Evolutionary conservation across 2,888 invertebrate species (phyloP).

Genomic region (Zootermopsis nevadensis): DNA sequence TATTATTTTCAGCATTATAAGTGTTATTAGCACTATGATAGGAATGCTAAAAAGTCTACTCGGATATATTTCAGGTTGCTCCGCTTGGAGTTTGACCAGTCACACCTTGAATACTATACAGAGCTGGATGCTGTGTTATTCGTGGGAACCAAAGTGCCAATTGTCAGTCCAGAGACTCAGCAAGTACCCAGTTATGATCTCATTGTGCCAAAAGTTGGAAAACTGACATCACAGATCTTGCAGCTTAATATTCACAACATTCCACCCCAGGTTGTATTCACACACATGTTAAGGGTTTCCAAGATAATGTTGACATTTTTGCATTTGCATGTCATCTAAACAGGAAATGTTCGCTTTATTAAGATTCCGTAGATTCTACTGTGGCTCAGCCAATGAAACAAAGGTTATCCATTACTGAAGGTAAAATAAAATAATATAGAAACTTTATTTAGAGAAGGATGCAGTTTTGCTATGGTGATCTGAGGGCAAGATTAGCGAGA

Average conservation of each 20-base stretch:
- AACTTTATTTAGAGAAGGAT: too few relatives aligned
- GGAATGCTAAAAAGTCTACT: not conserved
- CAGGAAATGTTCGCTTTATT: too few relatives aligned
- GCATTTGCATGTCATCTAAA: too few relatives aligned
- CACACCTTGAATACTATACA: conserved; percentile 83
- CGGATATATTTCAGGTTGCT: conserved; percentile 70
- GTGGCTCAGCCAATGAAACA: too few relatives aligned
- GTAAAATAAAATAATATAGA: too few relatives aligned
- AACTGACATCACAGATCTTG: conserved; percentile 54
- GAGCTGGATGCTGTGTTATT: conserved; percentile 88
- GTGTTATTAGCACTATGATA: not conserved
- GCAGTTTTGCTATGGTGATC: too few relatives aligned
- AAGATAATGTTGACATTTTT: too few relatives aligned
- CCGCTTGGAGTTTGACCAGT: conserved; percentile 88
- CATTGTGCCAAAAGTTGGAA: conserved; percentile 38
- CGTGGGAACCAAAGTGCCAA: conserved; percentile 72
- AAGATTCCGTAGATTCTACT: too few relatives aligned
- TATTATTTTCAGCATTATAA: not conserved
- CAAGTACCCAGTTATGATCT: conserved; percentile 1
- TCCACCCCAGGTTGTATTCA: conserved; percentile 51
- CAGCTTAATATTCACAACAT: conserved; percentile 55
- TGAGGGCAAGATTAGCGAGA: too few relatives aligned
- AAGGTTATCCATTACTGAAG: too few relatives aligned
- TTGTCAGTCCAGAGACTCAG: conserved; percentile 32
- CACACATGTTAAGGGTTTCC: too few relatives aligned